Conservation (phyloP, 92 coral and sea anemone genomes). For the Palythoa caribaeorum region DNA sequence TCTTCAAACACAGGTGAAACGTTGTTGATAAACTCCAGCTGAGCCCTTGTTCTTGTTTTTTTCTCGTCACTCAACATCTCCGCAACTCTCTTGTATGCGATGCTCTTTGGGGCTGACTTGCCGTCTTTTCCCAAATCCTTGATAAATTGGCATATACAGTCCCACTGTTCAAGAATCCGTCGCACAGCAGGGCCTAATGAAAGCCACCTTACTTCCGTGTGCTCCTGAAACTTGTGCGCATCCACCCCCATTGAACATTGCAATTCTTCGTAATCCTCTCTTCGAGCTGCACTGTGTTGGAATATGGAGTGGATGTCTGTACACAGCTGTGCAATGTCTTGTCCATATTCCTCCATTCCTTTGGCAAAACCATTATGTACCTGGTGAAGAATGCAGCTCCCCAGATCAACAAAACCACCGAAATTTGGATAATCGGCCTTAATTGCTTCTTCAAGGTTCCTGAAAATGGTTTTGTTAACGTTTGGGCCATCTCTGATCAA, state of each 20-base stretch:
- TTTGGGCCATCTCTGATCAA: constrained; percentile 64
- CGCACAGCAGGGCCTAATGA: constrained; percentile 52
- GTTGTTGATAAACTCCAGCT: constrained; percentile 53
- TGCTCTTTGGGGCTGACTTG: constrained; percentile 50
- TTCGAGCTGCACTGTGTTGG: constrained; percentile 61
- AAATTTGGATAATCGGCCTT: constrained; percentile 54
- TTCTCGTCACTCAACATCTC: constrained; percentile 56
- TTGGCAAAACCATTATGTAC: constrained; percentile 66
- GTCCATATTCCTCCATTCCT: constrained; percentile 59
- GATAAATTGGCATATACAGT: constrained; percentile 50
- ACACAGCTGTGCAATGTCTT: constrained; percentile 57
- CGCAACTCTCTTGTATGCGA: constrained; percentile 54
- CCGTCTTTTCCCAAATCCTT: constrained; percentile 43
- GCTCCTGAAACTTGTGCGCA: constrained; percentile 55
- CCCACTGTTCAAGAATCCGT: constrained; percentile 67
- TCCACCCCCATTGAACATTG: constrained; percentile 57
- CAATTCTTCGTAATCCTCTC: constrained; percentile 55
- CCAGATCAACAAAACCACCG: constrained; percentile 50
- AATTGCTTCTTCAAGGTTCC: constrained; percentile 61
- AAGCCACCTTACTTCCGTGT: constrained; percentile 65
- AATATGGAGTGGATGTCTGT: constrained; percentile 53
- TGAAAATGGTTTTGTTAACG: constrained; percentile 36
- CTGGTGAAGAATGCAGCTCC: constrained; percentile 62
- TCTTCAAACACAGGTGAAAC: constrained; percentile 64
- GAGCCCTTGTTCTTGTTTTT: constrained; percentile 40